These are phyloP conservation scores for Odontophorus gujanensis DNA, from an alignment of 2,113 vertebrate genomes.

Conservation along the genomic window DNA sequence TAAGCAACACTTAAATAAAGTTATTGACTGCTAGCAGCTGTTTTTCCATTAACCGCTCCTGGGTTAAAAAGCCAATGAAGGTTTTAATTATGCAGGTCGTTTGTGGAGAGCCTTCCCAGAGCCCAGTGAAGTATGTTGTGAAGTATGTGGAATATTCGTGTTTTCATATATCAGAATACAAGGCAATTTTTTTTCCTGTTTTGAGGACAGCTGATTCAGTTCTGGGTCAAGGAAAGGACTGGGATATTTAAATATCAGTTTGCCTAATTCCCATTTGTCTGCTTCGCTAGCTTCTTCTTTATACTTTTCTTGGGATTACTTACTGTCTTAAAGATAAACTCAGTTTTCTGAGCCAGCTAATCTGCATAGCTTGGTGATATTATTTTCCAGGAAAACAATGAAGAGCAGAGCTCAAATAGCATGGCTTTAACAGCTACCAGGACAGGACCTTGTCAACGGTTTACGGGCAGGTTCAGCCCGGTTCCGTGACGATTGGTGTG, in stretches of 20 bases:
- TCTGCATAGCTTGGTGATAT: neutral
- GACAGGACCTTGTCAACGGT: too few species aligned
- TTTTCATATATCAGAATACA: neutral
- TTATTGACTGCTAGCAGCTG: neutral
- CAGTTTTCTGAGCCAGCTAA: neutral
- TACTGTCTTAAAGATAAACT: neutral
- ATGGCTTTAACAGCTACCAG: too few species aligned
- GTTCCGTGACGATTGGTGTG: too few species aligned
- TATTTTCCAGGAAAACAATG: too few species aligned
- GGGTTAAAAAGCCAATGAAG: constrained; percentile 19
- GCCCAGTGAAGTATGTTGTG: accelerated
- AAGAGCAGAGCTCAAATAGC: too few species aligned
- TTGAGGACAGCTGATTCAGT: neutral
- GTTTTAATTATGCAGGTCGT: constrained; percentile 23
- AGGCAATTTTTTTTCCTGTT: neutral
- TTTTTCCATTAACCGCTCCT: constrained; percentile 18
- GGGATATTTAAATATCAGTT: neutral
- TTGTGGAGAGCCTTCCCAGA: neutral
- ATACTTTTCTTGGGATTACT: neutral
- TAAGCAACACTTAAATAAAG: neutral
- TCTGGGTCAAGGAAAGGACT: neutral
- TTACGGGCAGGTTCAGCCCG: too few species aligned
- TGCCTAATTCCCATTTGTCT: neutral
- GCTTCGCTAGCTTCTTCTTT: neutral
- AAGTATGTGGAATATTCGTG: neutral